Percentiles rank a stretch among this genome's conserved stretches.
Conservation (phyloP, 2,797 vertebrate species). For the Malurus leucopterus region DNA sequence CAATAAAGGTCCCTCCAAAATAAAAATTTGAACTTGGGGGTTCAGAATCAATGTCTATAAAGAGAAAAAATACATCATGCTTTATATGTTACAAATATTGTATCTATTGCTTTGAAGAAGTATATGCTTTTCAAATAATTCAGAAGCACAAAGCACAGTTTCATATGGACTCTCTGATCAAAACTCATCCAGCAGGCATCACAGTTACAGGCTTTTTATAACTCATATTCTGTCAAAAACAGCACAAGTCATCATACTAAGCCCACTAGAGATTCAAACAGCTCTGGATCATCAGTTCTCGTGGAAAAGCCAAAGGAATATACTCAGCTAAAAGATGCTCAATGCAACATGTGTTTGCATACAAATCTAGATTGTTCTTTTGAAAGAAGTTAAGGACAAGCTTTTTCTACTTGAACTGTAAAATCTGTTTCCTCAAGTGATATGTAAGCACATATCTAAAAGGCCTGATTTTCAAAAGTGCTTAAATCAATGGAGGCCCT, state of each 20-base stretch:
- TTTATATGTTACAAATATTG: background rate
- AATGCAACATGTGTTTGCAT: background rate
- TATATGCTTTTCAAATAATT: background rate
- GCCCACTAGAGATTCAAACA: background rate
- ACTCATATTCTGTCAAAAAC: background rate
- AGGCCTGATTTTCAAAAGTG: background rate
- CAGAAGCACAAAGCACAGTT: background rate
- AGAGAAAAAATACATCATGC: background rate
- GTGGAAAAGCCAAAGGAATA: background rate
- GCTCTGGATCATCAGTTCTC: background rate
- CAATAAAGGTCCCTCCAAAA: background rate
- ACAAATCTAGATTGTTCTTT: background rate
- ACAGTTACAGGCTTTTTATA: background rate
- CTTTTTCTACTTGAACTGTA: background rate
- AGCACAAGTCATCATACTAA: background rate
- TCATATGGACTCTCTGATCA: background rate
- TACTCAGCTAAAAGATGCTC: background rate
- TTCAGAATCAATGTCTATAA: background rate
- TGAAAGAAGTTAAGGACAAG: background rate
- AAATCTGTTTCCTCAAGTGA: background rate
- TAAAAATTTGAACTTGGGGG: background rate
- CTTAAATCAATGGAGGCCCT: background rate
- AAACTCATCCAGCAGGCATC: background rate
- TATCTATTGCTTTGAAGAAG: background rate
- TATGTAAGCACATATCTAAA: background rate